Evolutionary conservation across 2,797 vertebrate species (phyloP).

Genomic region (Meriones psammophilus): DNA sequence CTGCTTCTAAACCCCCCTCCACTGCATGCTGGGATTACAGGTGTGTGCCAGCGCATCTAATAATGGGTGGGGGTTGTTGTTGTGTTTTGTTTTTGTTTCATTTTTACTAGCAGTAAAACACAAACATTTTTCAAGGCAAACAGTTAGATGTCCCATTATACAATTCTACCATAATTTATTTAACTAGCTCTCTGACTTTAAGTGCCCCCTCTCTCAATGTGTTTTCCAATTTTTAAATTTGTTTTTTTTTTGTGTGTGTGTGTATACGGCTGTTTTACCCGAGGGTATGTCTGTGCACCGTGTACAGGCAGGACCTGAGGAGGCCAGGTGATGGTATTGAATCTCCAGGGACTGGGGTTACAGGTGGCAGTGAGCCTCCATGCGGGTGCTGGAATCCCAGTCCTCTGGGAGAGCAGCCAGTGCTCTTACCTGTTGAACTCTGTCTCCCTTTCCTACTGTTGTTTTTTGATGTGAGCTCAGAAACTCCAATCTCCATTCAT

Average conservation of each 20-base stretch:
- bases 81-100: not conserved
- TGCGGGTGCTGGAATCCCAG: not conserved
- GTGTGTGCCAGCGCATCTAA: too few species aligned
- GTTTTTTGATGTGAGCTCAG: constrained; percentile 6
- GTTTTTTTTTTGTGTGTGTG: not conserved
- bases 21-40: too few species aligned
- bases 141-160: not conserved
- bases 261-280: not conserved
- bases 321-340: not conserved
- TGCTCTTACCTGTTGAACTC: not conserved
- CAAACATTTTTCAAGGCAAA: constrained; percentile 14
- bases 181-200: constrained; percentile 57
- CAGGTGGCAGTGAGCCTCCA: not conserved
- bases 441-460: not conserved
- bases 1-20: too few species aligned
- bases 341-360: not conserved
- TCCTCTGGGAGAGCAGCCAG: not conserved
- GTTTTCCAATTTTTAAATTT: not conserved
- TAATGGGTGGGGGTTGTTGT: too few species aligned
- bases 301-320: not conserved
- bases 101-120: constrained; percentile 26
- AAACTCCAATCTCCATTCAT: constrained; percentile 12
- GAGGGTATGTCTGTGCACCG: not conserved
- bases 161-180: constrained; percentile 33
- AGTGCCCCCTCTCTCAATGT: not conserved